These are phyloP conservation scores for Scrobipalpa costella DNA, from an alignment of 2,888 invertebrate genomes.

Conservation along the genomic window DNA sequence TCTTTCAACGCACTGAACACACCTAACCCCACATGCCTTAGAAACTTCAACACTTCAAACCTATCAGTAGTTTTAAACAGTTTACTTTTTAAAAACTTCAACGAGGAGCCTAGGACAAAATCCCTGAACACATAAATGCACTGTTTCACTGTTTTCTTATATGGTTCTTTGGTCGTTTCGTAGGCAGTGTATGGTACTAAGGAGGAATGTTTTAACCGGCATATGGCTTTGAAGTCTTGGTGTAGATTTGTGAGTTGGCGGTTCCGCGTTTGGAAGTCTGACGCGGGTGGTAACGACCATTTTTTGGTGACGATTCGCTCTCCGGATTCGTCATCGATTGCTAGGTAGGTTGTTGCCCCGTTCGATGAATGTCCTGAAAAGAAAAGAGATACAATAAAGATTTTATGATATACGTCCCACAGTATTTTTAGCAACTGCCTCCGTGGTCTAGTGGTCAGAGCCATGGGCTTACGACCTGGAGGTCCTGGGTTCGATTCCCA, in stretches of 20 bases:
- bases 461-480: too few relatives aligned
- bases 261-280: slow-evolving; percentile 68
- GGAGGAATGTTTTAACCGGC: slow-evolving; percentile 85
- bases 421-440: too few relatives aligned
- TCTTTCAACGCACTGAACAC: slow-evolving; percentile 88
- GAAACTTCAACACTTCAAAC: slow-evolving; percentile 60
- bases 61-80: slow-evolving; percentile 53
- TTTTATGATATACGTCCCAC: neutral
- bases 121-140: slow-evolving; percentile 87
- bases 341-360: slow-evolving; percentile 88
- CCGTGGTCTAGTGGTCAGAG: too few relatives aligned
- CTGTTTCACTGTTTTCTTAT: slow-evolving; percentile 51
- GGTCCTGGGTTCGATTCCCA: too few relatives aligned
- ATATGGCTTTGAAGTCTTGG: slow-evolving; percentile 87
- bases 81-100: slow-evolving; percentile 55
- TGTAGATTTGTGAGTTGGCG: slow-evolving; percentile 86
- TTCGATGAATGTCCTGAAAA: slow-evolving; percentile 85
- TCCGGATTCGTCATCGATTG: slow-evolving; percentile 87
- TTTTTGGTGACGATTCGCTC: slow-evolving; percentile 87
- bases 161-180: slow-evolving; percentile 82
- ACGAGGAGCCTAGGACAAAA: slow-evolving; percentile 79
- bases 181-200: slow-evolving; percentile 89
- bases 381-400: neutral
- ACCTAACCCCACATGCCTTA: slow-evolving; percentile 86
- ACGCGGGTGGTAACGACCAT: slow-evolving; percentile 83